Evolutionary conservation across 2,113 vertebrate genomes (phyloP), one percentile per base, ranked within the genome.

Genomic region (Tauraco erythrolophus): DNA sequence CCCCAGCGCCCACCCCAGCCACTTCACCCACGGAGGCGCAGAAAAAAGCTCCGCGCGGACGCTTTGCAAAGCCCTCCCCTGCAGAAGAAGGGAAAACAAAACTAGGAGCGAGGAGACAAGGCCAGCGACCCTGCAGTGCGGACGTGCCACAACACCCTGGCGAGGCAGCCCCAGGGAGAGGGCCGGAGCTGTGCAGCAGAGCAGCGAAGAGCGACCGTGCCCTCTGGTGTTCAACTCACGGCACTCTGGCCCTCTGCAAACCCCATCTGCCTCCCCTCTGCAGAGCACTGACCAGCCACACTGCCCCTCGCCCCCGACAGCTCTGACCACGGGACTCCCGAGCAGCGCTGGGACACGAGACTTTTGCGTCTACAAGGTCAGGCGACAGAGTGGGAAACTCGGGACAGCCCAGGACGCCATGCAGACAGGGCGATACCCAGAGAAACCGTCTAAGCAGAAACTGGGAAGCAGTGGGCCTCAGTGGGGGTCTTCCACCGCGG

Each of bases 211-310:
- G 48, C 41, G 2, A 92, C 75, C 53, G 0, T 94, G 85, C 97
- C 96, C 96, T 88, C 96, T 97, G 94, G 76, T 88, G 96, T 98
- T 96, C 95, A 92, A 89, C 35, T 21, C 58, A 43, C 0, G 1
- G 60, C 31, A 48, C 35, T 65, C 9, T 37, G 89, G 51, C 74
- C 50, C 30, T 61, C 69, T 46, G 75, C 48, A 91, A 86, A 86
- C 18, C 10, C 28, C 41, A 85, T 31, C 31, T 0, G 0, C 56
- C 25, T 37, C 18, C 19, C 8, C n/a, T 39, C 33, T 18, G 51
- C 21, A 46, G 35, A 80, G 30, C 41, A 21, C 31, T 9, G 51
- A 43, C 22, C 6, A 22, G 27, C 41, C 66, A 61, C 6, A 0
- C 6, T 11, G n/a, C 43, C 35, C 72, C 48, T 16, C 6, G 1